Evolutionary conservation across 2,888 invertebrate genomes (phyloP).

Genomic region (Dione juno): DNA sequence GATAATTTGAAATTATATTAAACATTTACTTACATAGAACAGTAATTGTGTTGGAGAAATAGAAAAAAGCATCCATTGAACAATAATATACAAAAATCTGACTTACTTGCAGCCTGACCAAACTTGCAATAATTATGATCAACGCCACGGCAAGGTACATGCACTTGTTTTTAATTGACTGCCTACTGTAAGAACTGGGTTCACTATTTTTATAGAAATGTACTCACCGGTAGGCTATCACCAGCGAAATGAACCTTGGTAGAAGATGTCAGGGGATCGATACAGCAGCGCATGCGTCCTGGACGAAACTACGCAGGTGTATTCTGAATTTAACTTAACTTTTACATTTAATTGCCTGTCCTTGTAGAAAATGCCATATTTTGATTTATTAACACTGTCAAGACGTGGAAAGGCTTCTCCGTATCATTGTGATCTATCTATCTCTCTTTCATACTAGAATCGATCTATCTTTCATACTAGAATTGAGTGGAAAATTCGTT

Average conservation of each 20-base stretch:
- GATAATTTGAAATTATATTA: slow-evolving; percentile 27
- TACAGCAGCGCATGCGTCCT: slow-evolving; percentile 65
- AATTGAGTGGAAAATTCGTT: not conserved
- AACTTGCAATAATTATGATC: slow-evolving; percentile 78
- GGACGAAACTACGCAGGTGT: slow-evolving; percentile 36
- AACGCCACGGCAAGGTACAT: slow-evolving; percentile 81
- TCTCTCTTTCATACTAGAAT: not conserved
- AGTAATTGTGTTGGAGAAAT: slow-evolving; percentile 45
- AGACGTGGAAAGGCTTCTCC: not conserved
- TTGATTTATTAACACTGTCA: not conserved
- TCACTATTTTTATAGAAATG: slow-evolving; percentile 47
- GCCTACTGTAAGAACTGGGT: slow-evolving; percentile 48
- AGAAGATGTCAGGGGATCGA: slow-evolving; percentile 56
- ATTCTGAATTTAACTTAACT: slow-evolving; percentile 35
- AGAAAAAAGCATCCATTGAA: slow-evolving; percentile 48
- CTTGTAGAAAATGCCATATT: not conserved
- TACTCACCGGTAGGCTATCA: slow-evolving; percentile 72
- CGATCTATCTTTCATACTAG: not conserved
- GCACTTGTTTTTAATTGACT: slow-evolving; percentile 61
- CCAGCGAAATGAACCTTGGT: slow-evolving; percentile 62
- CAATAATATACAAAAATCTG: slow-evolving; percentile 42
- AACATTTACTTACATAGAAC: slow-evolving; percentile 44
- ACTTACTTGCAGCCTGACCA: slow-evolving; percentile 80
- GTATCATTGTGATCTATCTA: not conserved
- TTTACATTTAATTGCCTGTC: slow-evolving; percentile 25